These are phyloP conservation scores for Hetaerina titia DNA, from an alignment of 2,888 invertebrate species.

Conservation along the genomic window DNA sequence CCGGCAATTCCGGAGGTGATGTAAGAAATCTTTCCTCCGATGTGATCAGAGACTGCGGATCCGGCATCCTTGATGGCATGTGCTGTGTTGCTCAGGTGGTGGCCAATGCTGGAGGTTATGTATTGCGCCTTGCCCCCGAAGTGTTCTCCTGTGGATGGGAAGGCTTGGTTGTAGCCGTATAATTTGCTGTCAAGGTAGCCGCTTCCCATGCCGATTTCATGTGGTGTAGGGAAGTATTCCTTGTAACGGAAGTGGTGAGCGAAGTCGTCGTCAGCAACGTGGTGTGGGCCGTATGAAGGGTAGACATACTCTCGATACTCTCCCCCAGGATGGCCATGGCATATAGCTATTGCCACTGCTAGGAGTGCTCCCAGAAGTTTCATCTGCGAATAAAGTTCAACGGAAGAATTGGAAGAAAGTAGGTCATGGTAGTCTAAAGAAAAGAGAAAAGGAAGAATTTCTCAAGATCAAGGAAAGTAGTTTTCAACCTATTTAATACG, in stretches of 20 bases:
- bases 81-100: neutral
- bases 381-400: neutral
- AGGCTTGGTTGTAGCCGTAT: neutral
- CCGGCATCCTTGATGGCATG: neutral
- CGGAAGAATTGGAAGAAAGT: neutral
- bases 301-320: neutral
- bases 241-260: neutral
- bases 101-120: constrained; percentile 1
- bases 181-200: neutral
- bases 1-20: neutral
- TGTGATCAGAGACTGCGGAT: neutral
- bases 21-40: neutral
- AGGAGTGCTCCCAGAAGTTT: neutral
- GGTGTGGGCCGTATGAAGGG: neutral
- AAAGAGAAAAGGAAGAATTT: neutral
- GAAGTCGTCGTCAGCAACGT: neutral
- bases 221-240: neutral
- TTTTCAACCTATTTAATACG: too few species aligned
- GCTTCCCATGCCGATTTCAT: neutral
- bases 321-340: neutral
- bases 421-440: neutral
- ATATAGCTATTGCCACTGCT: neutral
- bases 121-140: neutral
- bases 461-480: neutral
- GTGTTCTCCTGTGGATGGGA: neutral